Conservation (phyloP, 2,888 invertebrate species). For the Synanthedon formicaeformis region DNA sequence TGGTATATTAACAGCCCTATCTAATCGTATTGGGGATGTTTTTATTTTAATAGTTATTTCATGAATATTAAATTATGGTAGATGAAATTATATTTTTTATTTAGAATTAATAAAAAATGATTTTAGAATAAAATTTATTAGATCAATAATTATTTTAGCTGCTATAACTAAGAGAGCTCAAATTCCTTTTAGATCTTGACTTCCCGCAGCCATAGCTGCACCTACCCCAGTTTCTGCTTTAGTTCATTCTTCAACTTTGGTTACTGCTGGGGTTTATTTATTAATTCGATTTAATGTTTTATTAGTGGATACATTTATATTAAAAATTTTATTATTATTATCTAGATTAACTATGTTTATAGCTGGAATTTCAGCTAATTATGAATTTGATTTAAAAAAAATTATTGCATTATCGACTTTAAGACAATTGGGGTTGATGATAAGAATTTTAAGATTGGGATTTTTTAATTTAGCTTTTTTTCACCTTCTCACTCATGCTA, state of each 20-base stretch:
- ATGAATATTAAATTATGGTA: slow-evolving; percentile 67
- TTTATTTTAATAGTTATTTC: slow-evolving; percentile 73
- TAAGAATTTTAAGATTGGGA: slow-evolving; percentile 72
- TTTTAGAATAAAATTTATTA: slow-evolving; percentile 48
- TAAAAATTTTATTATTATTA: slow-evolving; percentile 65
- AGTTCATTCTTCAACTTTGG: slow-evolving; percentile 82
- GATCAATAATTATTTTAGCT: slow-evolving; percentile 59
- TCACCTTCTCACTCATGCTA: slow-evolving; percentile 79
- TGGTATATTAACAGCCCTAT: slow-evolving; percentile 78
- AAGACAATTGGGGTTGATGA: slow-evolving; percentile 81
- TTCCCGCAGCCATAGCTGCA: slow-evolving; percentile 81
- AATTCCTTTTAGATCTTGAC: slow-evolving; percentile 82
- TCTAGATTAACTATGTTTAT: slow-evolving; percentile 72
- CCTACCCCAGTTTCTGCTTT: slow-evolving; percentile 82
- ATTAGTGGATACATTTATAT: slow-evolving; percentile 45
- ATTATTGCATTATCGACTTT: slow-evolving; percentile 83
- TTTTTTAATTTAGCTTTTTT: slow-evolving; percentile 73
- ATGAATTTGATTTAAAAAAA: slow-evolving; percentile 80
- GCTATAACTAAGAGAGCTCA: slow-evolving; percentile 84
- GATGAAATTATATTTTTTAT: slow-evolving; percentile 69
- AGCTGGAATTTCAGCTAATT: slow-evolving; percentile 71
- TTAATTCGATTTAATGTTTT: slow-evolving; percentile 76
- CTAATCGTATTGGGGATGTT: slow-evolving; percentile 81
- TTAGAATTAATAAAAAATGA: slow-evolving; percentile 58
- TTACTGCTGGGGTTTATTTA: slow-evolving; percentile 81